Conservation (phyloP, 1,140 invertebrate genomes). For the Scylla paramamosain region DNA sequence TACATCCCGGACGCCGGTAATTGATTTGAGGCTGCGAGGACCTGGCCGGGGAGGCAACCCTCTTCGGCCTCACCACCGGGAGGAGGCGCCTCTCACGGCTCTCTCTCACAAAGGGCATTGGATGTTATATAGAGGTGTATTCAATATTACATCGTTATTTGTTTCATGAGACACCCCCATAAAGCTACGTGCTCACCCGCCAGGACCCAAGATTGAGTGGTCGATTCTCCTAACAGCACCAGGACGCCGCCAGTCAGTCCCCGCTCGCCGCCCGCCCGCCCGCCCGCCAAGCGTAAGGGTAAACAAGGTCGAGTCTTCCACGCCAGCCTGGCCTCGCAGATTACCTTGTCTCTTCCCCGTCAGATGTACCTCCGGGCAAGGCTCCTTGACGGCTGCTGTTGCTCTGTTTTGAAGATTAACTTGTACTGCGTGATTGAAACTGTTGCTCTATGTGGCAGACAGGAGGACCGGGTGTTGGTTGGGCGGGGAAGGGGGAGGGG, state of each 20-base stretch:
- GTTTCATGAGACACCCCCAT: constrained; percentile 2
- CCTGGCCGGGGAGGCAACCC: neutral
- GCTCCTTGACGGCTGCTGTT: constrained; percentile 10
- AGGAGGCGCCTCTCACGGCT: neutral
- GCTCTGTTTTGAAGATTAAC: constrained; percentile 23
- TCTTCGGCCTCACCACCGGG: neutral
- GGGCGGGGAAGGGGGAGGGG: neutral
- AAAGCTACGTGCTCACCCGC: constrained; percentile 18
- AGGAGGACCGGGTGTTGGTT: neutral
- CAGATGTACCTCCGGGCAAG: constrained; percentile 7
- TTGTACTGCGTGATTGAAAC: constrained; percentile 10
- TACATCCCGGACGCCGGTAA: constrained; percentile 32
- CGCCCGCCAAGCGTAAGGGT: neutral
- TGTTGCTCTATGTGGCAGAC: constrained; percentile 27
- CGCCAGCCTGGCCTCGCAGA: neutral
- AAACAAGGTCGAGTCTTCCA: constrained; percentile 21
- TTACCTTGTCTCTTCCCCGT: constrained; percentile 20
- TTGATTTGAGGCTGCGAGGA: constrained; percentile 47
- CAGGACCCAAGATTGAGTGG: constrained; percentile 11
- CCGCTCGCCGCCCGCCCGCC: neutral
- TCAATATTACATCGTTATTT: constrained; percentile 24
- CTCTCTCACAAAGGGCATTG: neutral
- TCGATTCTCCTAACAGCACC: neutral
- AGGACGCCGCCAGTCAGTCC: constrained; percentile 8
- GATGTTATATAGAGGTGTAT: neutral